Evolutionary conservation across 2,113 vertebrate species (phyloP).

Genomic region (Trichomycterus rosablanca): DNA sequence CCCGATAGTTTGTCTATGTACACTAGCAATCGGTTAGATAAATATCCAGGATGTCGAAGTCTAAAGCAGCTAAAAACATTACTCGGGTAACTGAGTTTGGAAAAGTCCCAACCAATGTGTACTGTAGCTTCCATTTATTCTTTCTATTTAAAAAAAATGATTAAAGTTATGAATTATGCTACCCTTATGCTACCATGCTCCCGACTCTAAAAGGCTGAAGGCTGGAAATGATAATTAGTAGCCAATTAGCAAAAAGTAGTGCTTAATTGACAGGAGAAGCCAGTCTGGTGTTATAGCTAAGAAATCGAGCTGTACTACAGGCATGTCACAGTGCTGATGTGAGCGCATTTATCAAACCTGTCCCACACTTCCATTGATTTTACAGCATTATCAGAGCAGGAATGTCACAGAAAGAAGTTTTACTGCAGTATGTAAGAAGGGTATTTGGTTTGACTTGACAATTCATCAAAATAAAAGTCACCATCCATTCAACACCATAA

Average conservation of each 20-base stretch:
- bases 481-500: no score
- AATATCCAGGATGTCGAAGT: no score
- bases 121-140: no score
- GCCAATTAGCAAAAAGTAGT: constrained; percentile 24
- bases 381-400: constrained; percentile 45
- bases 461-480: no score
- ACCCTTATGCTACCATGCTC: not conserved
- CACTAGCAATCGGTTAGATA: no score
- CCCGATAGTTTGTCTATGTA: no score
- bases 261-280: not conserved
- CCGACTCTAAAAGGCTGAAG: not conserved
- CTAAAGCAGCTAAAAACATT: no score
- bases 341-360: constrained; percentile 55
- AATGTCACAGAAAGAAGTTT: constrained; percentile 37
- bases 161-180: not conserved
- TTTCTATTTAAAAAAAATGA: no score
- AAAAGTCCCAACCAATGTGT: no score
- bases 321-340: constrained; percentile 49
- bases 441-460: no score
- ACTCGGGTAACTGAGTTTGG: no score
- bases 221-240: constrained; percentile 13
- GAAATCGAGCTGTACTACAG: constrained; percentile 28
- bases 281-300: constrained; percentile 11
- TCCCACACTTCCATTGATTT: constrained; percentile 52
- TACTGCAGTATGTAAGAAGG: constrained; percentile 26